Evolutionary conservation across 2,797 vertebrate species (phyloP).

Genomic region (Coracias cyanogaster): DNA sequence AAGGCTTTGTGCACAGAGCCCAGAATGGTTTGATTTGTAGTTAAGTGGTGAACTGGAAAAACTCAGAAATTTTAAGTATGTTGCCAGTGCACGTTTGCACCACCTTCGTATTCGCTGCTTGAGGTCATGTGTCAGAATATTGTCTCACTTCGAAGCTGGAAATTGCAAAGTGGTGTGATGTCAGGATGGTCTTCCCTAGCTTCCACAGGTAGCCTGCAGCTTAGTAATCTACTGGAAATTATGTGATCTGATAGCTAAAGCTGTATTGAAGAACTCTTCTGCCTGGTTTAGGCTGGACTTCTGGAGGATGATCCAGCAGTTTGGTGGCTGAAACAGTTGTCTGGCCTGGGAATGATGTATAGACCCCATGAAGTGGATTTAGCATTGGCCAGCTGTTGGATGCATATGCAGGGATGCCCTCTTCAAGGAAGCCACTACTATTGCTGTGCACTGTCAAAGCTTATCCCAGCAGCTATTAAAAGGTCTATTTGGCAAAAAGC

Average conservation of each 20-base stretch:
- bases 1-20: fast-evolving
- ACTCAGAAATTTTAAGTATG: not conserved
- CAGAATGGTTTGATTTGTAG: not conserved
- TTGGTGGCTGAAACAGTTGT: not conserved
- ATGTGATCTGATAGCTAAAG: not conserved
- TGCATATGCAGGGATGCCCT: not conserved
- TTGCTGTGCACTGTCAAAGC: not conserved
- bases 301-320: not conserved
- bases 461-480: not conserved
- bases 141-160: not conserved
- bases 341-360: not conserved
- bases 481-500: not conserved
- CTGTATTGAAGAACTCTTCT: not conserved
- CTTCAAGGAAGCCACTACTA: not conserved
- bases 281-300: not conserved
- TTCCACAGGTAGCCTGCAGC: not conserved
- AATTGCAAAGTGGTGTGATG: not conserved
- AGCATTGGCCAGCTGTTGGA: not conserved
- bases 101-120: fast-evolving
- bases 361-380: not conserved
- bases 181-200: not conserved
- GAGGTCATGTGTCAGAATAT: not conserved
- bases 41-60: not conserved
- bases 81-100: not conserved
- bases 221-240: not conserved